Base-by-base conservation (phyloP, 2,797 vertebrate species). In the Pseudochaenichthys georgianus region DNA sequence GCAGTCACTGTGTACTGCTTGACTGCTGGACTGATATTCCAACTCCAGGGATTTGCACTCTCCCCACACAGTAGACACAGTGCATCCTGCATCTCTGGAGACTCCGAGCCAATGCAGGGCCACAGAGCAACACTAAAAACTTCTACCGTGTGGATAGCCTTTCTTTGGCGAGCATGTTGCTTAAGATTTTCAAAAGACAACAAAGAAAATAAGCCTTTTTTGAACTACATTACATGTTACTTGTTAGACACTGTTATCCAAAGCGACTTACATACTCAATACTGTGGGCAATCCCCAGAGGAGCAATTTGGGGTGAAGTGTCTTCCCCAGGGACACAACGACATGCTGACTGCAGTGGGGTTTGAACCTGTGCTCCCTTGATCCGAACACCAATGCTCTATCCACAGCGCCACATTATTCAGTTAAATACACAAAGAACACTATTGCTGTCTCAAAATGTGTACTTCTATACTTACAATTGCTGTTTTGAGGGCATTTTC, bases 21-120 rank as follows among this genome's bases (percentile, higher is more conserved):
- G 48, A 71, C 73, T 77, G 65, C 58, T 60, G 62, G 64, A 64
- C 64, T 73, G 64, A 75, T 81, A 73, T 72, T 70, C 53, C 52
- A 54, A 19, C 81, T 75, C 57, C n/a, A 13, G 60, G 82, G 85
- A 87, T 87, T 81, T 81, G 23, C 23, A 28, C 23, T 28, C 63
- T 84, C 70, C 83, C 80, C 1, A 10, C 73, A 55, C 80, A 88
- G 85, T 28, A 38, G 72, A 57, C 72, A 72, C 5, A 64, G 50
- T 57, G 73, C 75, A 84, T 64, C 78, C 70, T 48, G 28, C 50
- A 45, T 87, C 82, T 81, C 81, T 46, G 66, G 82, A 83, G 86
- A 83, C 70, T 52, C 45, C 15, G 10, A 69, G 69, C 51, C 50
- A 42, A 63, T 69, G 67, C 62, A 12, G 64, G 75, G 74, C 69